phyloP scores from a whole-genome alignment of 2,113 vertebrate species.

The Serranochromis macrocephalus region DNA sequence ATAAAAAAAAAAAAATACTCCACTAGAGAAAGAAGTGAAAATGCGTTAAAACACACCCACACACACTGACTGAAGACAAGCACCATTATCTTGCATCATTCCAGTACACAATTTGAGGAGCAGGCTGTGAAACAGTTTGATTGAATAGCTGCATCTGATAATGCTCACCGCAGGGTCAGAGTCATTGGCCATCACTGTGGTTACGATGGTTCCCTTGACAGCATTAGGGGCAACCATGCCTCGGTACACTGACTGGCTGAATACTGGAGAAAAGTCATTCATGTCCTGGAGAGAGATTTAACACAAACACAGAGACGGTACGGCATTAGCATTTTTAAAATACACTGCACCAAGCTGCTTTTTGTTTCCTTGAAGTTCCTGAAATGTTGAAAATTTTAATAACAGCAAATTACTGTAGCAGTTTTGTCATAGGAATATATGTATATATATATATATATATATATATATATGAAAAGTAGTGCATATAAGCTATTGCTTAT shows the following conservation, averaged over 20 bases:
- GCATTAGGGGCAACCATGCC: slow-evolving; percentile 96
- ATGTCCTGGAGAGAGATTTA: slow-evolving; percentile 81
- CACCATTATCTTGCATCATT: neutral
- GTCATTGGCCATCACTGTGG: slow-evolving; percentile 83
- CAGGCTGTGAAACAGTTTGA: slow-evolving; percentile 3
- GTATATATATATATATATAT: neutral
- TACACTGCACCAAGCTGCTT: neutral
- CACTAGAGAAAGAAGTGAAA: neutral
- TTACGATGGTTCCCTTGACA: slow-evolving; percentile 85
- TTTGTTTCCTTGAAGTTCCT: neutral
- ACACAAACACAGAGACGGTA: slow-evolving; percentile 9
- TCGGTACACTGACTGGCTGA: slow-evolving; percentile 82
- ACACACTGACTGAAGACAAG: neutral
- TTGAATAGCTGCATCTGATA: slow-evolving; percentile 17
- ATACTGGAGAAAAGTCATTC: slow-evolving; percentile 92
- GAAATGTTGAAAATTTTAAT: neutral
- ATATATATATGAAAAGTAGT: neutral
- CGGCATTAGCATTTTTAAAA: neutral
- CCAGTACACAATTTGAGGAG: neutral
- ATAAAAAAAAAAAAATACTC: neutral
- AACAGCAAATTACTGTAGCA: neutral
- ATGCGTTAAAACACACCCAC: neutral
- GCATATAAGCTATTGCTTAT: neutral
- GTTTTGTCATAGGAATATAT: neutral
- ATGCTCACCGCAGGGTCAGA: slow-evolving; percentile 85